These are phyloP conservation scores for Papilio aristodemus DNA, from an alignment of 1,140 invertebrate genomes.

Conservation along the genomic window DNA sequence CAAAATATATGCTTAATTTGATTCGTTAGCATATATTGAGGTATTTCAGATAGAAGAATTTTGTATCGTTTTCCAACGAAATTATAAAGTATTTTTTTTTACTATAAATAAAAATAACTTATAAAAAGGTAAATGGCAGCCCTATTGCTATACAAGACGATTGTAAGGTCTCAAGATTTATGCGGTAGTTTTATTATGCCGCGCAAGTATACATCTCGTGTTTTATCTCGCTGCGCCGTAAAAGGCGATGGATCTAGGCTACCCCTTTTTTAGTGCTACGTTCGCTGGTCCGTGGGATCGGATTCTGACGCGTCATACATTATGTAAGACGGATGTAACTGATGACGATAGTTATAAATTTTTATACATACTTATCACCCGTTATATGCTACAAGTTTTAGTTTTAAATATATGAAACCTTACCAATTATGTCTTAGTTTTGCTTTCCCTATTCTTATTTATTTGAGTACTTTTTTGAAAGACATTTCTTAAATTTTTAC, in stretches of 20 bases:
- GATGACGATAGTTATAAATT: not conserved
- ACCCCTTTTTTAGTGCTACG: constrained; percentile 23
- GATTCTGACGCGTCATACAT: constrained; percentile 15
- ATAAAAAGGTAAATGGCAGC: not conserved
- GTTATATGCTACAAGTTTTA: no score
- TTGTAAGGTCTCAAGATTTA: constrained; percentile 29
- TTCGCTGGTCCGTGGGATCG: constrained; percentile 21
- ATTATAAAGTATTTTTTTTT: no score
- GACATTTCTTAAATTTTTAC: no score
- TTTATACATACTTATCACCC: no score
- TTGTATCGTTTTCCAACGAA: no score
- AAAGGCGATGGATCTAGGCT: constrained; percentile 26
- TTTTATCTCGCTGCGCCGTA: constrained; percentile 31
- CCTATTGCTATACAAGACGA: constrained; percentile 1
- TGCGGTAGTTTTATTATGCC: constrained; percentile 31
- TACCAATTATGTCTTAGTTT: no score
- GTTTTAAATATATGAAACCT: no score
- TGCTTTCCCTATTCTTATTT: no score
- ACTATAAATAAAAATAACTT: not conserved
- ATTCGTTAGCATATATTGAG: no score
- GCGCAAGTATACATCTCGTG: constrained; percentile 29
- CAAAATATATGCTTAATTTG: no score
- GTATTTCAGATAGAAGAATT: no score
- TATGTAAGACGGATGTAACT: constrained; percentile 17
- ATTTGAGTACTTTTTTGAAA: no score